Evolutionary conservation across 2,888 invertebrate genomes (phyloP).

Genomic region (Macroteleia sp.): DNA sequence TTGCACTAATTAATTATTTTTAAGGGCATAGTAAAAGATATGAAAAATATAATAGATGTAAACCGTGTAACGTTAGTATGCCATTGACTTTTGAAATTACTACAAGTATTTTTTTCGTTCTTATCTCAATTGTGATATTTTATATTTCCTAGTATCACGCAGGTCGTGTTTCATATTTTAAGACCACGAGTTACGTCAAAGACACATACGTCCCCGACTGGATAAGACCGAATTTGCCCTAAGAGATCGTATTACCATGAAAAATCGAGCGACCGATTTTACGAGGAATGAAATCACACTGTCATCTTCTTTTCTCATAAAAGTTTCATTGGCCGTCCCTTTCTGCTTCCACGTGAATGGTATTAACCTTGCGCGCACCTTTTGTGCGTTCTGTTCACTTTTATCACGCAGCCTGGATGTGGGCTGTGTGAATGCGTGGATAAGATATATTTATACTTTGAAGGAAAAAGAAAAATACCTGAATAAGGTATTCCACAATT

Average conservation of each 20-base stretch:
- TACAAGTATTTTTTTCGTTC: slow-evolving; percentile 14
- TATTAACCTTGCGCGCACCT: slow-evolving; percentile 36
- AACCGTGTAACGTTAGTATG: too few species aligned
- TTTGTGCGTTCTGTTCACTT: slow-evolving; percentile 46
- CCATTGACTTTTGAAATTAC: slow-evolving; percentile 29
- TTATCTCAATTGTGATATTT: slow-evolving; percentile 29
- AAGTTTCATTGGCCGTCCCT: slow-evolving; percentile 48
- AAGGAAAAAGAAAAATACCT: too few species aligned
- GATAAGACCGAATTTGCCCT: slow-evolving; percentile 47
- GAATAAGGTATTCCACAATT: too few species aligned
- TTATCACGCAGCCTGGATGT: slow-evolving; percentile 23
- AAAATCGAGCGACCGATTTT: slow-evolving; percentile 59
- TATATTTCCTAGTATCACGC: slow-evolving; percentile 1
- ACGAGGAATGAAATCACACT: slow-evolving; percentile 52
- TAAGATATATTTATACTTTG: too few species aligned
- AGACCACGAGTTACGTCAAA: slow-evolving; percentile 42
- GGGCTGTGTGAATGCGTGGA: too few species aligned
- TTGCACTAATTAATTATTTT: too few species aligned
- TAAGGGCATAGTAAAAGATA: too few species aligned
- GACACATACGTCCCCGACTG: slow-evolving; percentile 29
- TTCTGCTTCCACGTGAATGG: slow-evolving; percentile 24
- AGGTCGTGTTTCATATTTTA: slow-evolving; percentile 35
- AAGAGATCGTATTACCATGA: slow-evolving; percentile 52
- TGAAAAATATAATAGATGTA: too few species aligned
- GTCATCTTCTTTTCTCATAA: slow-evolving; percentile 58